These are phyloP conservation scores for Diorhabda elongata DNA, from an alignment of 1,140 invertebrate species.

Conservation along the genomic window DNA sequence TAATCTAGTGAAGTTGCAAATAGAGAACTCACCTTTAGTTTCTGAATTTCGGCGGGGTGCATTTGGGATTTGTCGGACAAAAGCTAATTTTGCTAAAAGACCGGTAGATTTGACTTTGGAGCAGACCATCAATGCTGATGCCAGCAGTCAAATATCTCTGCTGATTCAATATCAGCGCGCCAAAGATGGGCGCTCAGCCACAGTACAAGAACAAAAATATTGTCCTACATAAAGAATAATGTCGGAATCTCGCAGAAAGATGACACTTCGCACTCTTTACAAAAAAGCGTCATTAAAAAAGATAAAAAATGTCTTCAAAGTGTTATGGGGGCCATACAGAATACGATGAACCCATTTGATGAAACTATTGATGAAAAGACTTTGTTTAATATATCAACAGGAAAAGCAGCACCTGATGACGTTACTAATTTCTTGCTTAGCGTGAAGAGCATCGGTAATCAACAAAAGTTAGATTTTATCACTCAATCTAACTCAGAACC, in stretches of 20 bases:
- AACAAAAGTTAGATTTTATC: slow-evolving; percentile 25
- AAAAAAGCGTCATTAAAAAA: slow-evolving; percentile 35
- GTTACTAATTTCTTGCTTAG: slow-evolving; percentile 16
- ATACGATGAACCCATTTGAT: slow-evolving; percentile 38
- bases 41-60: slow-evolving; percentile 26
- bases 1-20: slow-evolving; percentile 24
- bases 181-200: slow-evolving; percentile 20
- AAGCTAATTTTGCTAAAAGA: slow-evolving; percentile 8
- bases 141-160: no score
- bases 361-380: slow-evolving; percentile 24
- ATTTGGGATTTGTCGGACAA: slow-evolving; percentile 24
- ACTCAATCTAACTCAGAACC: slow-evolving; percentile 25
- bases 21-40: slow-evolving; percentile 21
- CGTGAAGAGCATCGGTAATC: slow-evolving; percentile 5
- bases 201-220: slow-evolving; percentile 31
- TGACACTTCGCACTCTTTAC: slow-evolving; percentile 34
- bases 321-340: slow-evolving; percentile 24
- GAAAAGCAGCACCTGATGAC: slow-evolving; percentile 15
- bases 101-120: slow-evolving; percentile 25
- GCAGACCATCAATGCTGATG: slow-evolving; percentile 25
- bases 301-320: slow-evolving; percentile 16
- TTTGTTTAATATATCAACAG: slow-evolving; percentile 27
- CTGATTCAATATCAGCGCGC: slow-evolving; percentile 27
- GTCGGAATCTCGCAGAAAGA: slow-evolving; percentile 24
- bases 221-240: slow-evolving; percentile 20